phyloP scores from a whole-genome alignment of 2,797 vertebrate genomes.

The Carcharodon carcharias region DNA sequence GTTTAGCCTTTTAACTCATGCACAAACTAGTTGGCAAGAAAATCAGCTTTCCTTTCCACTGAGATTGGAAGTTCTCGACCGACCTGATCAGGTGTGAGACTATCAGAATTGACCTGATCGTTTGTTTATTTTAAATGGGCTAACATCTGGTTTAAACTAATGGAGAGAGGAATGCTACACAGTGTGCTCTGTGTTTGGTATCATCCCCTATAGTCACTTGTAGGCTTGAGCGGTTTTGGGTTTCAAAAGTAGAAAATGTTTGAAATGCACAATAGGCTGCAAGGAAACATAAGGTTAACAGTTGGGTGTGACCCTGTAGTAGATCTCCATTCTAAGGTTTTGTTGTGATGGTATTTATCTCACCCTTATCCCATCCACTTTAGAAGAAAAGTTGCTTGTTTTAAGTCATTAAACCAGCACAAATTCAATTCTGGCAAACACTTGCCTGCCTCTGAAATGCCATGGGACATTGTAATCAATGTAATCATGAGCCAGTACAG shows the following conservation, averaged over 20 bases:
- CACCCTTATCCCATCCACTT: not conserved
- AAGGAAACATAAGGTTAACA: not conserved
- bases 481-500: not conserved
- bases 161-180: not conserved
- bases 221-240: not conserved
- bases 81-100: not conserved
- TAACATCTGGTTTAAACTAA: not conserved
- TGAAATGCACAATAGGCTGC: not conserved
- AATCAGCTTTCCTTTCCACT: not conserved
- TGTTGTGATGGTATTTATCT: not conserved
- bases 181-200: not conserved
- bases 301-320: not conserved
- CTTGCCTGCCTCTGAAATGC: not conserved
- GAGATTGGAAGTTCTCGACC: not conserved
- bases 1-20: not conserved
- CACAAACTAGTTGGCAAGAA: not conserved
- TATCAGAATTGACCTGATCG: not conserved
- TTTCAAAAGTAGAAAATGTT: not conserved
- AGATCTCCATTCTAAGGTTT: not conserved
- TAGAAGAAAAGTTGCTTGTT: not conserved
- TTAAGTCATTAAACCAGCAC: not conserved
- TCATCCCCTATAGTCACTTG: not conserved
- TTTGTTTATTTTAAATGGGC: not conserved
- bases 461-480: not conserved
- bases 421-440: not conserved